Evolutionary conservation across 2,888 invertebrate species (phyloP), one percentile per base, ranked within the genome.

Genomic region (Tanypteryx hageni): DNA sequence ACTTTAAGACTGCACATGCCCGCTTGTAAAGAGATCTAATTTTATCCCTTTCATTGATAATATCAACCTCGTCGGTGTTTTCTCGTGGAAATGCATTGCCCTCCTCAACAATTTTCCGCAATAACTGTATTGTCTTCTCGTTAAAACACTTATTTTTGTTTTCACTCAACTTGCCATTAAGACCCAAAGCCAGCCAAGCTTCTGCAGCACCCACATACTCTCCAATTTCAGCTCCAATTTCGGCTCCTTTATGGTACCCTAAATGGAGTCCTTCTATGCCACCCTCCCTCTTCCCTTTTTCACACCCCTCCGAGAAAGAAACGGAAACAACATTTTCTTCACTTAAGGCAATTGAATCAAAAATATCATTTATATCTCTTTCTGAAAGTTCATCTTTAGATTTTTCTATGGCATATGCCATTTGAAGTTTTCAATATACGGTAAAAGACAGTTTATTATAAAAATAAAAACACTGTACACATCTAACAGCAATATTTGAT

Each of bases 171-270:
- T 92, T 31, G 93, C n/a, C 92, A 93, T 13, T 93, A 93, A 44
- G 92, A 93, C 94, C 94, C 83, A 85, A 93, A 61, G 93, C 92
- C 31, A 96, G 93, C 93, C 96, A 95, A 56, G 96, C 95, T 92
- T 96, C 95, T 2, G 97, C 95, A 85, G 96, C 95, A 7, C 97
- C 97, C 91, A 96, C 95, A 94, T 97, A 98, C 94, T 96, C 97
- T 11, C 98, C 98, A 94, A 98, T 95, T 95, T 98, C 98, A 85
- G 97, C 96, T 5, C 98, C 98, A 27, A 98, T 94, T 94, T 97
- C 96, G 92, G 97, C 96, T 14, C 98, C 98, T 95, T 97, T 96
- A 93, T 98, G 97, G 94, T 97, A 98, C 2, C 98, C 98, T 93
- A 97, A 95, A 94, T 97, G 97, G 94, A 96, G 97, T 2, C 97